Conservation (phyloP, 2,888 invertebrate genomes). For the Bembecia ichneumoniformis region DNA sequence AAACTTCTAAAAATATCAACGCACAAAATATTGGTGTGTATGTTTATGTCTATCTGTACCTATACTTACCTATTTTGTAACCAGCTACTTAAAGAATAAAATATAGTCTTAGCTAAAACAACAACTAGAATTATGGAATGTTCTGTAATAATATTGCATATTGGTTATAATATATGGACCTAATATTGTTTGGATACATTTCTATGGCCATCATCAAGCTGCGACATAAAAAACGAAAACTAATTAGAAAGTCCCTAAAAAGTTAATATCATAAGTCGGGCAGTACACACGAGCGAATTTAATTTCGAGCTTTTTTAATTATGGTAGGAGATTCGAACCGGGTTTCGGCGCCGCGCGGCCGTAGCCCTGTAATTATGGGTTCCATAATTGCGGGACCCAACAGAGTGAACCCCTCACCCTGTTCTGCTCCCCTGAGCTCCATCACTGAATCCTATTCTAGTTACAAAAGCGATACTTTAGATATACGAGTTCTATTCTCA, state of each 20-base stretch:
- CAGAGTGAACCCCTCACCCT: slow-evolving; percentile 31
- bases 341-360: slow-evolving; percentile 64
- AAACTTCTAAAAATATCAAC: no score
- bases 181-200: no score
- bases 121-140: no score
- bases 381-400: slow-evolving; percentile 65
- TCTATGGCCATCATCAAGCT: slow-evolving; percentile 21
- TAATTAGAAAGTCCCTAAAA: slow-evolving; percentile 69
- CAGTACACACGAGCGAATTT: slow-evolving; percentile 68
- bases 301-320: slow-evolving; percentile 73
- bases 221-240: slow-evolving; percentile 40
- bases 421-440: slow-evolving; percentile 36
- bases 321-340: slow-evolving; percentile 54
- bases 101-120: no score
- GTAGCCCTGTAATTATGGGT: slow-evolving; percentile 70
- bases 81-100: no score
- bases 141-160: no score
- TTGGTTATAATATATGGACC: no score
- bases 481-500: background rate
- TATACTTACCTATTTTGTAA: no score
- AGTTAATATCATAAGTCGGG: slow-evolving; percentile 67
- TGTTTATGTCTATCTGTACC: no score
- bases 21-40: no score
- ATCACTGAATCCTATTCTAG: background rate
- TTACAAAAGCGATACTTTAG: background rate